Evolutionary conservation across 2,113 vertebrate species (phyloP).

Genomic region (Gorsachius goisagi): DNA sequence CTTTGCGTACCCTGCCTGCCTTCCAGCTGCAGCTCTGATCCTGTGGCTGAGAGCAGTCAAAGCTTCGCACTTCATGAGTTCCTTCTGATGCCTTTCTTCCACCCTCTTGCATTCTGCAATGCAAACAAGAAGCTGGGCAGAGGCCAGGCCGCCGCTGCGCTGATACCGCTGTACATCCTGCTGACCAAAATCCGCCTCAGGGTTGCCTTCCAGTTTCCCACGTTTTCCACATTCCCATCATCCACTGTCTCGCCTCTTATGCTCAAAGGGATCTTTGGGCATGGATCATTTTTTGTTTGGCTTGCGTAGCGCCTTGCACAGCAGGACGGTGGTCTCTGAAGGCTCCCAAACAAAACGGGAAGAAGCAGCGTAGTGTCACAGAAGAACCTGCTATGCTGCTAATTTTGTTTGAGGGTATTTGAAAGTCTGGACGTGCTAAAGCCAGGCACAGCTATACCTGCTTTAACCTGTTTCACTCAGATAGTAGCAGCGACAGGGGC

Average conservation of each 20-base stretch:
- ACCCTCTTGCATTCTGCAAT: neutral
- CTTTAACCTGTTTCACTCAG: neutral
- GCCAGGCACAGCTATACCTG: neutral
- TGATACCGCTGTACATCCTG: neutral
- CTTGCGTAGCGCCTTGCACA: neutral
- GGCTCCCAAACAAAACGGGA: neutral
- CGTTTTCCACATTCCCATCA: neutral
- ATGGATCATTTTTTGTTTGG: neutral
- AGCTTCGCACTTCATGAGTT: neutral
- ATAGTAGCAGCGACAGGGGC: neutral
- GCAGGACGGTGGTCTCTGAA: rapidly evolving
- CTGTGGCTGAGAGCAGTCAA: neutral
- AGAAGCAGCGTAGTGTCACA: neutral
- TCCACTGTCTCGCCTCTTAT: neutral
- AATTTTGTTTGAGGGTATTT: neutral
- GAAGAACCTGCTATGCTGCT: neutral
- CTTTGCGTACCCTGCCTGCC: neutral
- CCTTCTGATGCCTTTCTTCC: neutral
- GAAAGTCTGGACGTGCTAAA: neutral
- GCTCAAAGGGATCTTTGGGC: neutral
- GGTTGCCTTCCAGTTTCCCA: neutral
- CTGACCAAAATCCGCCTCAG: neutral
- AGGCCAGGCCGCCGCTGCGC: neutral
- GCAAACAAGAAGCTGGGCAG: neutral
- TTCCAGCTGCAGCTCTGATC: neutral